Conservation (phyloP, 2,113 vertebrate species). For the Mionectes macconnelli region DNA sequence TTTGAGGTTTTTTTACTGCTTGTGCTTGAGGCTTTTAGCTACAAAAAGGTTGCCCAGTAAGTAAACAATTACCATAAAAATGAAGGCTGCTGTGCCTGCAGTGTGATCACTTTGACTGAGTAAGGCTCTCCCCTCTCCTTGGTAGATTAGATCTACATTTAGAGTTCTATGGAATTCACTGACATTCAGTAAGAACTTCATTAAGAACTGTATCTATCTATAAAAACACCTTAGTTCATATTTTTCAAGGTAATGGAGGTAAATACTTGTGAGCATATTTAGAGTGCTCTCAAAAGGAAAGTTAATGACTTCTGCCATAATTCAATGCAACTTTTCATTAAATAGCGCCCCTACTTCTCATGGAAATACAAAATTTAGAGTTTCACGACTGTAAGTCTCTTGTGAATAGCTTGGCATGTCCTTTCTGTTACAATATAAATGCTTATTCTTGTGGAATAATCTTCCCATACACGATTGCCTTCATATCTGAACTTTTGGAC, state of each 20-base stretch:
- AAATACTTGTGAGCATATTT: neutral
- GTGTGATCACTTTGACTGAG: neutral
- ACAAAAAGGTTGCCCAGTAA: no score
- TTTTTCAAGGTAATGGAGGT: neutral
- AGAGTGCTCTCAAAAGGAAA: neutral
- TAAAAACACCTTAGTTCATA: neutral
- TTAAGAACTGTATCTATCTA: neutral
- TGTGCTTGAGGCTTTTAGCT: no score
- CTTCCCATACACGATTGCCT: neutral
- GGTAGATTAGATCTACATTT: neutral
- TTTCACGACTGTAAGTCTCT: neutral
- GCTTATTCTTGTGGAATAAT: neutral
- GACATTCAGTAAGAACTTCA: neutral
- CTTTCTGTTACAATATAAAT: neutral
- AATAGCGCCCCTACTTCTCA: neutral
- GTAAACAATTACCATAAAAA: neutral
- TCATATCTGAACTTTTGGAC: constrained; percentile 3
- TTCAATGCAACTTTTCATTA: neutral
- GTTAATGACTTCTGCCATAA: neutral
- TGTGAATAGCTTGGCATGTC: neutral
- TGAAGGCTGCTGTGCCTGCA: neutral
- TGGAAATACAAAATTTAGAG: neutral
- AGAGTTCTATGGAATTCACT: neutral
- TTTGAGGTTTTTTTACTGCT: no score
- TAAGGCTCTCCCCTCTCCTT: neutral